Evolutionary conservation across 2,113 vertebrate species (phyloP), one percentile per base, ranked within the genome.

Genomic region (Nipponia nippon): DNA sequence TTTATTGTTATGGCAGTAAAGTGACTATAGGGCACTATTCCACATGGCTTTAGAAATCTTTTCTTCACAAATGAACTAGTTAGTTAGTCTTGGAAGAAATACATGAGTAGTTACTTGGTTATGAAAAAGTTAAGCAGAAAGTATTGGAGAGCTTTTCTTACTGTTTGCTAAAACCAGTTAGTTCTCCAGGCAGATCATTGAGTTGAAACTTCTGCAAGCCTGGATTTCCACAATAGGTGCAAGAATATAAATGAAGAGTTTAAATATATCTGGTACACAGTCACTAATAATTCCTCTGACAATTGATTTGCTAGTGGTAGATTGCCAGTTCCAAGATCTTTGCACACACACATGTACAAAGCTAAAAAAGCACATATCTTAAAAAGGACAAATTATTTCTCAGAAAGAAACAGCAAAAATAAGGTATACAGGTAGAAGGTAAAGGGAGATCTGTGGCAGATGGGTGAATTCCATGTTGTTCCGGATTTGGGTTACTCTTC

Each of bases 291-390:
- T 55, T 89, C 20, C 47, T 95, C 40, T 87, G 52, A 34, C n/a
- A 87, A 32, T 30, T 63, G 26, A 40, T 88, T 90, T 73, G 16
- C 23, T 85, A 4, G 52, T 67, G 22, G 23, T 25, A 72, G 40
- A 61, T 40, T 3, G 2, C 21, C 40, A 52, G 6, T 56, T 93
- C 36, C 20, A 61, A 85, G 66, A 21, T 32, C 18, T 52, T 93
- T 79, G 47, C 29, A 7, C 8, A 58, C 81, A 84, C 23, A 62
- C 38, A 34, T 5, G 7, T 22, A 29, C 17, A 89, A 83, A 84
- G 32, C 17, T 22, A n/a, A 73, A 61, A 72, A 66, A 26, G 0
- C 11, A 73, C 0, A 0, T n/a, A 13, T 38, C n/a, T 67, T 82
- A 26, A 49, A 87, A 71, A 82, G 17, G 16, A 58, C 32, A 59